A percentile compares a stretch with the other conserved stretches of the same genome.
Conservation (phyloP, 1,140 invertebrate genomes). For the Meloidogyne hapla region DNA sequence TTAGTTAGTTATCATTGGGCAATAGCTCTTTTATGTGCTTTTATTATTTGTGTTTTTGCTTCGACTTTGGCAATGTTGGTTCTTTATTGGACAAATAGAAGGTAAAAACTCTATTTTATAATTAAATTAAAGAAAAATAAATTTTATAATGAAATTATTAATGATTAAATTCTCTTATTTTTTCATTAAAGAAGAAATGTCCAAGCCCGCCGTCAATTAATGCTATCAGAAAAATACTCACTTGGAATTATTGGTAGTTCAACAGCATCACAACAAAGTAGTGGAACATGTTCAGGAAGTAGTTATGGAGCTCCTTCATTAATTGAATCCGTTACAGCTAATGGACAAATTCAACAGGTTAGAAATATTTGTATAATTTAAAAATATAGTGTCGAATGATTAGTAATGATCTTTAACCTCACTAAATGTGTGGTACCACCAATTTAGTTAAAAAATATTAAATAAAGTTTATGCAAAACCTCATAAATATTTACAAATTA, state of each 20-base stretch:
- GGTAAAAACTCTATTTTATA: background rate
- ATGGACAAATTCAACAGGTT: background rate
- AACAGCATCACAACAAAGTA: background rate
- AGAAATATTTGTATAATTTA: background rate
- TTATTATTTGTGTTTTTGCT: slow-evolving; percentile 24
- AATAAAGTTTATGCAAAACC: too few relatives aligned
- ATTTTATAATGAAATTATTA: background rate
- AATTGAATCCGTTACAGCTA: background rate
- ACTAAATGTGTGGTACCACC: too few relatives aligned
- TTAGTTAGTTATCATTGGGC: slow-evolving; percentile 23
- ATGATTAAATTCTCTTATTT: background rate
- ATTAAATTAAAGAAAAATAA: background rate
- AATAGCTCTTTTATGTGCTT: slow-evolving; percentile 1
- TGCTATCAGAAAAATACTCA: slow-evolving; percentile 3
- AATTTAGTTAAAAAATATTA: too few relatives aligned
- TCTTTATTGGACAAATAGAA: slow-evolving; percentile 21
- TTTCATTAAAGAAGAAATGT: background rate
- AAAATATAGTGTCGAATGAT: too few relatives aligned
- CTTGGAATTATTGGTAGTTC: background rate
- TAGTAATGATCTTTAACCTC: too few relatives aligned
- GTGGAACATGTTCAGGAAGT: background rate
- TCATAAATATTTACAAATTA: too few relatives aligned
- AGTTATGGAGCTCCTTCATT: background rate
- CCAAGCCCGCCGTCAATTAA: background rate
- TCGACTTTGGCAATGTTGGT: slow-evolving; percentile 23